Evolutionary conservation across 35 echinoderm and acorn worm genomes (phyloP).

Genomic region (Eucidaris tribuloides): DNA sequence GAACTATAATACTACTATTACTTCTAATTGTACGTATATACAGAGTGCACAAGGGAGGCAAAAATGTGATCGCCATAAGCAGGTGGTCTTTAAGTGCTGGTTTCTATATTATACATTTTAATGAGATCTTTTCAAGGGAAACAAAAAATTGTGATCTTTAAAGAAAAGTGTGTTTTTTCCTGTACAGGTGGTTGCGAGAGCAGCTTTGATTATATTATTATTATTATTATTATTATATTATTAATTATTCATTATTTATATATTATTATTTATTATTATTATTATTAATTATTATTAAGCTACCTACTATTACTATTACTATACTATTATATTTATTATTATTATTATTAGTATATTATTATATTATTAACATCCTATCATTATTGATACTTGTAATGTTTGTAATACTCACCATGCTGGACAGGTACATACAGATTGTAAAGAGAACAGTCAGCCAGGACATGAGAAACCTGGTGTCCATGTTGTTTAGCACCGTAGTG

Average conservation of each 20-base stretch:
- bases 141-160: too few relatives aligned
- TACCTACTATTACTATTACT: neutral
- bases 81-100: too few relatives aligned
- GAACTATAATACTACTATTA: too few relatives aligned
- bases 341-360: neutral
- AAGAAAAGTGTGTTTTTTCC: too few relatives aligned
- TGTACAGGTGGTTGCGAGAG: too few relatives aligned
- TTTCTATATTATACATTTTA: too few relatives aligned
- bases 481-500: too few relatives aligned
- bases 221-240: neutral
- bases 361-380: neutral
- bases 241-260: neutral
- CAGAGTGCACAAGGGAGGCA: too few relatives aligned
- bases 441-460: conserved; percentile 7
- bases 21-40: too few relatives aligned
- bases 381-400: neutral
- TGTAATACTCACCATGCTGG: conserved; percentile 1
- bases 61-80: too few relatives aligned
- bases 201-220: too few relatives aligned
- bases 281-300: neutral
- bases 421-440: conserved; percentile 4
- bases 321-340: neutral
- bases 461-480: neutral
- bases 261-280: neutral
- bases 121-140: too few relatives aligned